Conservation (phyloP, 1,140 invertebrate genomes). For the Ceratina australensis region DNA sequence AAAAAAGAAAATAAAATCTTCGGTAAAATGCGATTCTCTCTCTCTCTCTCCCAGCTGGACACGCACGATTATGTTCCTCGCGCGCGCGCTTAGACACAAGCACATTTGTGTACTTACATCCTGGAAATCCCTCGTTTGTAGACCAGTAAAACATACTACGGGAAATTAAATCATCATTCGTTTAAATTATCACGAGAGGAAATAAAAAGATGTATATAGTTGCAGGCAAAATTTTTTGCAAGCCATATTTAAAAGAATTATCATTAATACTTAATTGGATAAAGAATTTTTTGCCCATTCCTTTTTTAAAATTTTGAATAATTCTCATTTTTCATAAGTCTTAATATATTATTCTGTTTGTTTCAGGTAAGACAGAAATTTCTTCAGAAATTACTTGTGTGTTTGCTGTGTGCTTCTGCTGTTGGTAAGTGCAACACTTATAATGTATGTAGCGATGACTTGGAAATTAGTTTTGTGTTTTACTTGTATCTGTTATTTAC, state of each 20-base stretch:
- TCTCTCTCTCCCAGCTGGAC: background rate
- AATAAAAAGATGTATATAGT: too few relatives aligned
- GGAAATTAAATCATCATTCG: too few relatives aligned
- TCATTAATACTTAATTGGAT: too few relatives aligned
- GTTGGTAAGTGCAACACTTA: slow-evolving; percentile 5
- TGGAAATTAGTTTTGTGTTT: too few relatives aligned
- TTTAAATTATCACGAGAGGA: too few relatives aligned
- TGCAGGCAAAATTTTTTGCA: too few relatives aligned
- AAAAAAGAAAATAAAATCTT: slow-evolving; percentile 18
- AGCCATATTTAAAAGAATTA: too few relatives aligned
- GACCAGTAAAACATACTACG: background rate
- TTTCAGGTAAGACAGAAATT: slow-evolving; percentile 43
- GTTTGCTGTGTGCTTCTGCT: background rate
- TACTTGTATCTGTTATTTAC: too few relatives aligned
- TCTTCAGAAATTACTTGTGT: background rate
- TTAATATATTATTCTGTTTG: slow-evolving; percentile 27
- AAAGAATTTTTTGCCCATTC: too few relatives aligned
- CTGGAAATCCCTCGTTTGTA: background rate
- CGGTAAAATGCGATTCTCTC: slow-evolving; percentile 27
- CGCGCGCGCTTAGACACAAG: background rate
- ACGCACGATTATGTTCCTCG: background rate
- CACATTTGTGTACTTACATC: background rate
- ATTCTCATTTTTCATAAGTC: too few relatives aligned
- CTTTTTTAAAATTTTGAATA: too few relatives aligned
- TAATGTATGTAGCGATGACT: too few relatives aligned